These are phyloP conservation scores for Luscinia luscinia DNA, from an alignment of 2,797 vertebrate species.

Conservation along the genomic window DNA sequence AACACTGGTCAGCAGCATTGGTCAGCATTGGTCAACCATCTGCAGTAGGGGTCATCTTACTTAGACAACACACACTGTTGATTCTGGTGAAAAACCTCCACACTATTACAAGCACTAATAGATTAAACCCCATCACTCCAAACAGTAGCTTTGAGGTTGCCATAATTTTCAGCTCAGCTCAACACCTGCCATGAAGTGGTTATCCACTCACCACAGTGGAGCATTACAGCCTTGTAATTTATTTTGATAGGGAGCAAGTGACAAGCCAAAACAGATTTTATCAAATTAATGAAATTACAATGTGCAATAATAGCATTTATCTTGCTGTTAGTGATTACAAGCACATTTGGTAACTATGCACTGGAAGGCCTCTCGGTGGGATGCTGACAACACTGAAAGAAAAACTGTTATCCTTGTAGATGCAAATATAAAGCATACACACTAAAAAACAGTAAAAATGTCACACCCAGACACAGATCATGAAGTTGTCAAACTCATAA, in stretches of 20 bases:
- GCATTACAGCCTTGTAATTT: neutral
- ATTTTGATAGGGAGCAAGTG: slow-evolving; percentile 12
- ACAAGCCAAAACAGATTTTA: neutral
- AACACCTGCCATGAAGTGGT: neutral
- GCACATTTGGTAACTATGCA: neutral
- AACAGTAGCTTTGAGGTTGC: neutral
- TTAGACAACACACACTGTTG: neutral
- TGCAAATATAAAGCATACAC: neutral
- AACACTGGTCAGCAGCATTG: neutral
- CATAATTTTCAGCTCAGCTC: slow-evolving; percentile 4
- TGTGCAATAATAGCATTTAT: neutral
- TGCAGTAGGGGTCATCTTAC: neutral
- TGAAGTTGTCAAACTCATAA: neutral
- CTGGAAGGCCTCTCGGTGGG: neutral
- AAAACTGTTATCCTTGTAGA: neutral
- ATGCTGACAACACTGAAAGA: neutral
- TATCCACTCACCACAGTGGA: neutral
- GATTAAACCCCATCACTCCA: neutral
- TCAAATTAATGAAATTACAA: slow-evolving; percentile 1
- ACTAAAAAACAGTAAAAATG: neutral
- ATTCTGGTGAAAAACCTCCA: neutral
- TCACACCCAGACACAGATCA: neutral
- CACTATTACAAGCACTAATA: neutral
- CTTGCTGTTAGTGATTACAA: neutral
- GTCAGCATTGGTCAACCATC: neutral